These are phyloP conservation scores for Nyctalus aviator DNA, from an alignment of 2,797 vertebrate species.

Conservation along the genomic window DNA sequence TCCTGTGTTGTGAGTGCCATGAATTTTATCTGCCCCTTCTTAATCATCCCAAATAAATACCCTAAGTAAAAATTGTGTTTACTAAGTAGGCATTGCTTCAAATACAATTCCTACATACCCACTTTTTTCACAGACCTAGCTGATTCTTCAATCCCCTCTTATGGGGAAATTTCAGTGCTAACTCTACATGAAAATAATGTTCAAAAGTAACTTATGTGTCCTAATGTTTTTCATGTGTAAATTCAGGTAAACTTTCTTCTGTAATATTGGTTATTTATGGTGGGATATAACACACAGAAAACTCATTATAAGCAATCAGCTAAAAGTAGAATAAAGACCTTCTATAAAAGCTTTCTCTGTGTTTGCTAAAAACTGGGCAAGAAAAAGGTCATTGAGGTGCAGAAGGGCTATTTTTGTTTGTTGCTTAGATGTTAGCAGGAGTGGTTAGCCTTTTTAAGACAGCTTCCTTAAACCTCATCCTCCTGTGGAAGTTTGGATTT, in stretches of 20 bases:
- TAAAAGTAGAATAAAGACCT: not conserved
- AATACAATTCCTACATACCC: not conserved
- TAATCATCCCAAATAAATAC: not conserved
- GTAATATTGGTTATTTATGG: not conserved
- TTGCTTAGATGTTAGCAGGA: not conserved
- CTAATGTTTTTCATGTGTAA: not conserved
- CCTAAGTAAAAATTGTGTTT: not conserved
- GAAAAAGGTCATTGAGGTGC: not conserved
- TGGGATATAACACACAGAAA: not conserved
- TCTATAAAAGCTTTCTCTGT: not conserved
- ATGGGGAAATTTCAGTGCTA: not conserved
- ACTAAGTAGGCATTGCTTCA: not conserved
- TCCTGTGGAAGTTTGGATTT: not conserved
- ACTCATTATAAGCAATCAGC: not conserved
- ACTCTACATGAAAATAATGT: not conserved
- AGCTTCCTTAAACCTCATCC: not conserved
- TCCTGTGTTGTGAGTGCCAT: not conserved
- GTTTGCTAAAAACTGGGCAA: not conserved
- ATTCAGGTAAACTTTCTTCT: not conserved
- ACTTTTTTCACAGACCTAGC: not conserved
- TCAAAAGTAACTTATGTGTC: not conserved
- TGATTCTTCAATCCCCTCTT: not conserved
- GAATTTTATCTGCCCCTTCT: not conserved
- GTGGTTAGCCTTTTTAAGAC: not conserved
- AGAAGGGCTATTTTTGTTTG: not conserved